phyloP scores from a whole-genome alignment of 2,888 invertebrate species.

The Andrena camellia region DNA sequence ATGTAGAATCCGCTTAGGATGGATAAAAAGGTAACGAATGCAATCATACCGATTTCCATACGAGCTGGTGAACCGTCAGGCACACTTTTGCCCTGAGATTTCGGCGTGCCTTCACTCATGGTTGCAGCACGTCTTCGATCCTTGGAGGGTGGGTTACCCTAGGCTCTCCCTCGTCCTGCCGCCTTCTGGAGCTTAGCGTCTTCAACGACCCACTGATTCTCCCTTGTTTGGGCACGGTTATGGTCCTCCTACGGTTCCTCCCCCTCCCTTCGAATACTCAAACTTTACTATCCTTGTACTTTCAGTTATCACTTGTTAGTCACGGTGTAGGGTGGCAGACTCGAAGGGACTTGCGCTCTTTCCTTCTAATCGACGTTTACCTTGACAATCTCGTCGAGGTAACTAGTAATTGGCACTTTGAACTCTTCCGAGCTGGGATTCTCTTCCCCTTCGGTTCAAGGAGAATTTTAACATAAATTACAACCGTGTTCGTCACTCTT shows the following conservation, averaged over 20 bases:
- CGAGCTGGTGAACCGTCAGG: slow-evolving; percentile 76
- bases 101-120: slow-evolving; percentile 80
- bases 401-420: slow-evolving; percentile 18
- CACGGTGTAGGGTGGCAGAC: not conserved
- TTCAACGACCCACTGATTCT: slow-evolving; percentile 27
- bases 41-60: slow-evolving; percentile 79
- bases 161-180: slow-evolving; percentile 52
- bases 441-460: not conserved
- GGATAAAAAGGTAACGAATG: not conserved
- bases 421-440: not conserved
- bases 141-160: slow-evolving; percentile 38
- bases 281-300: not conserved
- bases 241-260: slow-evolving; percentile 6
- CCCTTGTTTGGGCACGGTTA: slow-evolving; percentile 9
- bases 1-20: not conserved
- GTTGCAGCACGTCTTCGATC: slow-evolving; percentile 66
- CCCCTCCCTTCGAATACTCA: not conserved
- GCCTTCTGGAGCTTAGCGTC: slow-evolving; percentile 32
- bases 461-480: not conserved
- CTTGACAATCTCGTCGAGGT: not conserved
- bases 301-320: not conserved
- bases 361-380: not conserved
- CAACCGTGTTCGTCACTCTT: not conserved
- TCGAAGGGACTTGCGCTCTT: not conserved
- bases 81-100: slow-evolving; percentile 74